Percentiles rank a stretch among this genome's conserved stretches.
These are phyloP conservation scores for Carapus acus DNA, from an alignment of 2,797 vertebrate species.

Conservation along the genomic window DNA sequence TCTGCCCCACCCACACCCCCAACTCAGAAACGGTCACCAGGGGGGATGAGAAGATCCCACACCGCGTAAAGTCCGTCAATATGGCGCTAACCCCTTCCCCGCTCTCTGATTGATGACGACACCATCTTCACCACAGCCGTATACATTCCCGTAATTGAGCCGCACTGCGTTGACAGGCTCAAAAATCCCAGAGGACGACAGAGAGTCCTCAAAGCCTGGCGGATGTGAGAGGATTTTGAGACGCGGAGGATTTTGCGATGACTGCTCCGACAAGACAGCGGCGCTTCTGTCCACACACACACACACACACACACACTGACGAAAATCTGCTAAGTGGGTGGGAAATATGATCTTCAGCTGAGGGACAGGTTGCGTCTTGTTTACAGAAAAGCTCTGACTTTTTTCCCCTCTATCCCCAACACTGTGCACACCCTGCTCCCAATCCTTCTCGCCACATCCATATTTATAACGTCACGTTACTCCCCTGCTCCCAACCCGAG, in stretches of 20 bases:
- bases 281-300: constrained; percentile 12
- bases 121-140: background rate
- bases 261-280: background rate
- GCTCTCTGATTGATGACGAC: constrained; percentile 21
- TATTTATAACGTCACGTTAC: constrained; percentile 51
- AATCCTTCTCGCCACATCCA: constrained; percentile 32
- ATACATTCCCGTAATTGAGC: constrained; percentile 24
- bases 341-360: constrained; percentile 27
- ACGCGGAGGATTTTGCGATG: background rate
- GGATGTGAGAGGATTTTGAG: background rate
- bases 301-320: too few relatives aligned
- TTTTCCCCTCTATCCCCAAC: constrained; percentile 20
- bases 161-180: constrained; percentile 11
- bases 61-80: constrained; percentile 33
- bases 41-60: constrained; percentile 16
- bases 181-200: constrained; percentile 18
- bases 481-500: constrained; percentile 19
- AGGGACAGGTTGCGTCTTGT: constrained; percentile 47
- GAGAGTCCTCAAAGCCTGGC: background rate
- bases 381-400: constrained; percentile 34
- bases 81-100: constrained; percentile 7
- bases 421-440: background rate
- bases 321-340: constrained; percentile 3
- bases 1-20: constrained; percentile 3
- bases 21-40: constrained; percentile 28